These are phyloP conservation scores for Echiichthys vipera DNA, from an alignment of 2,797 vertebrate species.

Conservation along the genomic window DNA sequence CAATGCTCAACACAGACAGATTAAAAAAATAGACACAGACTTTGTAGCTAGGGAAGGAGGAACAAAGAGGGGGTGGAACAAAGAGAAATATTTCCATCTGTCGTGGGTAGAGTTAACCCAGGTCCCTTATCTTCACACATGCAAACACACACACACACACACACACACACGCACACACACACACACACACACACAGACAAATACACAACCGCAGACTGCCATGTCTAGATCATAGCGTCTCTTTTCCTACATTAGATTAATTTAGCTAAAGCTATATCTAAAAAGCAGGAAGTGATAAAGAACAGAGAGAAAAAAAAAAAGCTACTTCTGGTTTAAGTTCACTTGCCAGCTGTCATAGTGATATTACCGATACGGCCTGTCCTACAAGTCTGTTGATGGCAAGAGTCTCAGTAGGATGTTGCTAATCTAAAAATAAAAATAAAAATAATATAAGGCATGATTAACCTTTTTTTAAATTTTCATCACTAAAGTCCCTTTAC, in stretches of 20 bases:
- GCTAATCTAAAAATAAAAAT: neutral
- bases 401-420: conserved; percentile 16
- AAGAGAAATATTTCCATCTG: conserved; percentile 59
- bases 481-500: conserved; percentile 24
- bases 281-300: conserved; percentile 27
- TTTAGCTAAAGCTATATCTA: conserved; percentile 21
- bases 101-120: conserved; percentile 35
- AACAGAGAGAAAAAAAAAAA: neutral
- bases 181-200: conserved; percentile 3
- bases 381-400: conserved; percentile 13
- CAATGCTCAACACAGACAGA: conserved; percentile 49
- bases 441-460: neutral
- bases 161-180: neutral
- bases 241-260: conserved; percentile 13
- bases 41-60: conserved; percentile 49
- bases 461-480: conserved; percentile 27
- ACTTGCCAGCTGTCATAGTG: conserved; percentile 39
- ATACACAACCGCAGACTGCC: conserved; percentile 5
- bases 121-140: conserved; percentile 28
- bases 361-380: conserved; percentile 25
- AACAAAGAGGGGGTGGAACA: conserved; percentile 55
- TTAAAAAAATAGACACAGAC: conserved; percentile 44
- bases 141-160: conserved; percentile 7
- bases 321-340: conserved; percentile 6
- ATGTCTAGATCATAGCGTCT: conserved; percentile 18